Evolutionary conservation across 2,888 invertebrate genomes (phyloP).

Genomic region (Hylaea fasciaria): DNA sequence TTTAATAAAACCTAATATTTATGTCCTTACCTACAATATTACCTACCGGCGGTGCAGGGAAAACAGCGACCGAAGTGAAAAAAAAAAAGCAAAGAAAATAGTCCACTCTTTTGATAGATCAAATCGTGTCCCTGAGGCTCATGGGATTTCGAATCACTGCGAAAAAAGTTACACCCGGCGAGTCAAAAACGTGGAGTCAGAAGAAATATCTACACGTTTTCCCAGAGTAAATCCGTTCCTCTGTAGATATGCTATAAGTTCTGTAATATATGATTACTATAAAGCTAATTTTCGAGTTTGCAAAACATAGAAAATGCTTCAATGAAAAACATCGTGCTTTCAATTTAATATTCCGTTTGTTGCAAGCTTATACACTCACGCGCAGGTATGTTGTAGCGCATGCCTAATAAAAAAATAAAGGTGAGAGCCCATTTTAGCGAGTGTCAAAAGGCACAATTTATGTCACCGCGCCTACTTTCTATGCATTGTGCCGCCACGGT

Average conservation of each 20-base stretch:
- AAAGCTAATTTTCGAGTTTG: background rate
- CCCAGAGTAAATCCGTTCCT: too few species aligned
- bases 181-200: too few species aligned
- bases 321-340: background rate
- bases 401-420: conserved; percentile 44
- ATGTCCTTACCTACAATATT: conserved; percentile 29
- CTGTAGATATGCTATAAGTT: too few species aligned
- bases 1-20: conserved; percentile 41
- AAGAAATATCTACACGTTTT: too few species aligned
- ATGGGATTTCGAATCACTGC: too few species aligned
- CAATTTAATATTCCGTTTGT: background rate
- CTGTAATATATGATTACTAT: too few species aligned
- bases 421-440: conserved; percentile 43
- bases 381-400: conserved; percentile 18
- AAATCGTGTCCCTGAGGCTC: too few species aligned
- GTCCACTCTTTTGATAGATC: too few species aligned
- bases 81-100: too few species aligned
- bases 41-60: conserved; percentile 5
- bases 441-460: conserved; percentile 51
- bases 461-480: conserved; percentile 45
- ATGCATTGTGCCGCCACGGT: conserved; percentile 48
- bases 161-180: too few species aligned
- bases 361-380: background rate
- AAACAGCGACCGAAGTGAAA: conserved; percentile 14
- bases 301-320: too few species aligned